Percentiles rank a stretch among this genome's conserved stretches.
Evolutionary conservation across 2,888 invertebrate species (phyloP).

Genomic region (Neoscelio sp.): DNA sequence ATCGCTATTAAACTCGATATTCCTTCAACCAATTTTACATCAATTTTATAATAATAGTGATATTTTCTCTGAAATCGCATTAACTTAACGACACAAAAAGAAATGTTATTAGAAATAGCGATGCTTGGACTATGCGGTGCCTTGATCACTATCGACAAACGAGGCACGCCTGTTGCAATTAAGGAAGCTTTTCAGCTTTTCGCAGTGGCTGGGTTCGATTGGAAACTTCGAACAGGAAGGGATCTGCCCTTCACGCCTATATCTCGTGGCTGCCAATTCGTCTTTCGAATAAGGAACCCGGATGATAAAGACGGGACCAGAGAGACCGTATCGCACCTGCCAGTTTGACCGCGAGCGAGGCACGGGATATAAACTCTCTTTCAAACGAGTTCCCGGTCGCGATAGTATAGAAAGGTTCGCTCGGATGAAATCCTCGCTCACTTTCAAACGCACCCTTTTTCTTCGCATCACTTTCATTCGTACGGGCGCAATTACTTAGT

Average conservation of each 20-base stretch:
- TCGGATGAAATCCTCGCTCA: conserved; percentile 10
- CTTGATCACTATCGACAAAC: conserved; percentile 63
- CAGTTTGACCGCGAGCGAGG: conserved; percentile 70
- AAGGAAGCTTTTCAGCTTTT: conserved; percentile 68
- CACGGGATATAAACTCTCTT: conserved; percentile 73
- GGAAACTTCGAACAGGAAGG: conserved; percentile 73
- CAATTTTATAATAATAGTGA: conserved; percentile 51
- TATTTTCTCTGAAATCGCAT: conserved; percentile 43
- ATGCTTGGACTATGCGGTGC: conserved; percentile 19
- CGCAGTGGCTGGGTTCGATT: conserved; percentile 63
- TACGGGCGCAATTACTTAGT: too few species aligned
- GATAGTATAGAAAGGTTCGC: conserved; percentile 11
- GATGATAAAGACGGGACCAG: conserved; percentile 58
- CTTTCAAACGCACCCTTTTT: neutral
- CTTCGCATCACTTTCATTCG: neutral
- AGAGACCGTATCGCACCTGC: conserved; percentile 76
- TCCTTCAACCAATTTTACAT: conserved; percentile 8
- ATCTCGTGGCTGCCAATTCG: conserved; percentile 50
- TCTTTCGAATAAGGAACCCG: conserved; percentile 22
- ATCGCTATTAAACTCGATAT: conserved; percentile 32
- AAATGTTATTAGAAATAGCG: conserved; percentile 56
- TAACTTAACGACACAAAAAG: conserved; percentile 37
- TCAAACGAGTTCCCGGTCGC: conserved; percentile 72
- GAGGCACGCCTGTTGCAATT: conserved; percentile 65
- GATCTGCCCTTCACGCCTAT: conserved; percentile 42